Evolutionary conservation across 1,140 invertebrate species (phyloP).

Genomic region (Orius laevigatus): DNA sequence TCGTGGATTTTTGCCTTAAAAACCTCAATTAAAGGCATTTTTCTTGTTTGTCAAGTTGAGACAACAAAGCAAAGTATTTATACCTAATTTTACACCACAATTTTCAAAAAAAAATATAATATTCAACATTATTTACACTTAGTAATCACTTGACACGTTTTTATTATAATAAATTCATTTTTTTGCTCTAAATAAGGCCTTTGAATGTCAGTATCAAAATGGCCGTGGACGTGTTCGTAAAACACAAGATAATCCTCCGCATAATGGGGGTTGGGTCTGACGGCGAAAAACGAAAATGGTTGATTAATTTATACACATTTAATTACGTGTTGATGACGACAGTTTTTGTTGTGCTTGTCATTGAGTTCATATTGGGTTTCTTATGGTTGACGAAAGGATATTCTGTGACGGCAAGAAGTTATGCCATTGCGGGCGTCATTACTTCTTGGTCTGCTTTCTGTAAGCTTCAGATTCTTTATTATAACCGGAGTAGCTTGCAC

Average conservation of each 20-base stretch:
- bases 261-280: not conserved
- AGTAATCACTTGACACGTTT: too few relatives aligned
- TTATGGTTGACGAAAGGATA: not conserved
- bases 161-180: too few relatives aligned
- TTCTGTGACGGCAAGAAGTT: not conserved
- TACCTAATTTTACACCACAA: too few relatives aligned
- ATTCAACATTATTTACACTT: too few relatives aligned
- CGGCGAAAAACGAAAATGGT: not conserved
- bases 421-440: slow-evolving; percentile 2
- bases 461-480: not conserved
- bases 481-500: not conserved
- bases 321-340: not conserved
- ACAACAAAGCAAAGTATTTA: too few relatives aligned
- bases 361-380: not conserved
- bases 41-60: too few relatives aligned
- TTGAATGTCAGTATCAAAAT: too few relatives aligned
- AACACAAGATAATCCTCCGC: not conserved
- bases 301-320: not conserved
- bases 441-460: not conserved
- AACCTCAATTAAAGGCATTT: too few relatives aligned
- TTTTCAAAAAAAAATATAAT: too few relatives aligned
- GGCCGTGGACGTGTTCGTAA: not conserved
- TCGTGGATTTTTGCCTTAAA: too few relatives aligned
- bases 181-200: too few relatives aligned
- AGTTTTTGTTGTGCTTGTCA: not conserved